Conservation (phyloP, 2,797 vertebrate genomes). For the Babyrousa celebensis region DNA sequence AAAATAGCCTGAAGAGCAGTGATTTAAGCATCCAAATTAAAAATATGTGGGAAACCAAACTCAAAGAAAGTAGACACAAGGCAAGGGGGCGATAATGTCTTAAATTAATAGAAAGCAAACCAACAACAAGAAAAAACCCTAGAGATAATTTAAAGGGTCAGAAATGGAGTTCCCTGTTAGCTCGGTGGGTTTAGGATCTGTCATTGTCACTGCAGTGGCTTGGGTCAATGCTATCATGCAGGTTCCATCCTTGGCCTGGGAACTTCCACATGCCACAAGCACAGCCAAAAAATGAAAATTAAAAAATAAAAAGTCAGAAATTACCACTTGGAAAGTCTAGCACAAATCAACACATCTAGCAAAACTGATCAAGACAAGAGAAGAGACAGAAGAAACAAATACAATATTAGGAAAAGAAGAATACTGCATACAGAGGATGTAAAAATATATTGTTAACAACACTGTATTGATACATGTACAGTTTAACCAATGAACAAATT, state of each 20-base stretch:
- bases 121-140: neutral
- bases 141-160: neutral
- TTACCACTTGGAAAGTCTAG: neutral
- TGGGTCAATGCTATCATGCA: no score
- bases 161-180: neutral
- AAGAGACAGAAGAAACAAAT: slow-evolving; percentile 19
- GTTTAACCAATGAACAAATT: neutral
- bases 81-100: neutral
- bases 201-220: no score
- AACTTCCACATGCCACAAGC: no score
- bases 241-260: no score
- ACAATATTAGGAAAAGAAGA: slow-evolving; percentile 2
- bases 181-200: no score
- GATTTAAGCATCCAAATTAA: slow-evolving; percentile 12
- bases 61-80: slow-evolving; percentile 13
- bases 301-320: neutral
- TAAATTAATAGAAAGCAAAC: slow-evolving; percentile 24
- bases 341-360: neutral
- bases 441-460: slow-evolving; percentile 7
- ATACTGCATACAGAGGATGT: neutral
- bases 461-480: neutral
- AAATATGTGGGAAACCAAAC: neutral
- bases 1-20: neutral
- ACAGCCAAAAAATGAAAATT: no score
- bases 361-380: neutral